Percentiles rank a stretch among this genome's conserved stretches.
These are phyloP conservation scores for Ellobium chinense DNA, from an alignment of 2,888 invertebrate species.

Conservation along the genomic window DNA sequence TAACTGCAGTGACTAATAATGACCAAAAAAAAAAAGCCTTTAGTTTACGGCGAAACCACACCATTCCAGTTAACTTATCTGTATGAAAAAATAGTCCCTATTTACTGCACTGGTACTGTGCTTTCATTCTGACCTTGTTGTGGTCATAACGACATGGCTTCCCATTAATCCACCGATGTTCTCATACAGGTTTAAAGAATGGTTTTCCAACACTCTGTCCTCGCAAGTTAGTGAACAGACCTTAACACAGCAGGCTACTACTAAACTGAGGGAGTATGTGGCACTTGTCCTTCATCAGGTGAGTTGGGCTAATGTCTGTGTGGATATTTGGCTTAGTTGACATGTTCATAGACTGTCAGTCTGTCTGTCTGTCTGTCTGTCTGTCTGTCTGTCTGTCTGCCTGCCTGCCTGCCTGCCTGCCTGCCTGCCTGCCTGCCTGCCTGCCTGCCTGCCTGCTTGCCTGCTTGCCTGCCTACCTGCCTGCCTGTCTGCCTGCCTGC, in stretches of 20 bases:
- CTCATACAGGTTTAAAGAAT: neutral
- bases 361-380: neutral
- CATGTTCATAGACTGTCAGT: neutral
- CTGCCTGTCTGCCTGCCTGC: neutral
- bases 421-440: neutral
- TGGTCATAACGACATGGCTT: no score
- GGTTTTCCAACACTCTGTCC: neutral
- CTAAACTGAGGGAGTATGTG: neutral
- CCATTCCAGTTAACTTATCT: no score
- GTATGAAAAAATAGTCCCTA: no score
- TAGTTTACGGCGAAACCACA: no score
- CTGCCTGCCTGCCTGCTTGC: neutral
- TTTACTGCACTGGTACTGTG: no score
- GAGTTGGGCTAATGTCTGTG: neutral
- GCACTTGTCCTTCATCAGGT: neutral
- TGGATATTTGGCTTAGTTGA: neutral
- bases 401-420: neutral
- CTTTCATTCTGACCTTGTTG: no score
- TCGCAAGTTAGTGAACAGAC: neutral
- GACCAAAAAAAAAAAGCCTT: no score
- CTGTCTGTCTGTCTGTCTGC: neutral
- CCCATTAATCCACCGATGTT: no score
- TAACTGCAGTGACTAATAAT: no score
- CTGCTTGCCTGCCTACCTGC: neutral
- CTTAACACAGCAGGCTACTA: neutral